phyloP scores from a whole-genome alignment of 2,888 invertebrate species.

The Druceiella hillmani region DNA sequence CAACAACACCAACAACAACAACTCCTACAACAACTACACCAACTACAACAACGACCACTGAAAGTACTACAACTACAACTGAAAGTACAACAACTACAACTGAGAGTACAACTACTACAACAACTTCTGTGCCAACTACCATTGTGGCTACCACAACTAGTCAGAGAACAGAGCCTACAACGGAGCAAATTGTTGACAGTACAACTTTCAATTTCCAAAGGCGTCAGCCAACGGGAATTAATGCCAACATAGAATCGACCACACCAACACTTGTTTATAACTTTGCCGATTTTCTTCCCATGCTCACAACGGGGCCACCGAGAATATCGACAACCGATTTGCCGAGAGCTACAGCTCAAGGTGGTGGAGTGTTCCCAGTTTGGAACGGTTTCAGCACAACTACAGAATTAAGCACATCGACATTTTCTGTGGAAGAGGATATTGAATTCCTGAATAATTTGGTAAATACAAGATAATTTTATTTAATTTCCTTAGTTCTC shows the following conservation, averaged over 20 bases:
- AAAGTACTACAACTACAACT: conserved; percentile 33
- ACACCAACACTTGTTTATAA: no score
- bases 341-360: no score
- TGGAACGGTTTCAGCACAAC: conserved; percentile 29
- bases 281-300: no score
- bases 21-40: conserved; percentile 27
- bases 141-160: conserved; percentile 29
- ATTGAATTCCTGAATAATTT: conserved; percentile 55
- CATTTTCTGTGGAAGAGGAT: conserved; percentile 51
- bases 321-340: no score
- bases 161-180: no score
- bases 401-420: conserved; percentile 42
- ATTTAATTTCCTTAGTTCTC: neutral
- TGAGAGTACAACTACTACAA: conserved; percentile 32
- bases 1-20: conserved; percentile 26
- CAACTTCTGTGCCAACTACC: conserved; percentile 31
- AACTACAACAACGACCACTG: conserved; percentile 27
- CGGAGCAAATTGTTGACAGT: no score
- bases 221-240: no score
- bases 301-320: no score
- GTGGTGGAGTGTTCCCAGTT: conserved; percentile 14
- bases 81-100: conserved; percentile 29
- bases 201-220: no score
- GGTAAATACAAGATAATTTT: conserved; percentile 34
- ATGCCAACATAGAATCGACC: no score